Conservation (phyloP, 1,140 invertebrate species). For the Psilanteris sp. region DNA sequence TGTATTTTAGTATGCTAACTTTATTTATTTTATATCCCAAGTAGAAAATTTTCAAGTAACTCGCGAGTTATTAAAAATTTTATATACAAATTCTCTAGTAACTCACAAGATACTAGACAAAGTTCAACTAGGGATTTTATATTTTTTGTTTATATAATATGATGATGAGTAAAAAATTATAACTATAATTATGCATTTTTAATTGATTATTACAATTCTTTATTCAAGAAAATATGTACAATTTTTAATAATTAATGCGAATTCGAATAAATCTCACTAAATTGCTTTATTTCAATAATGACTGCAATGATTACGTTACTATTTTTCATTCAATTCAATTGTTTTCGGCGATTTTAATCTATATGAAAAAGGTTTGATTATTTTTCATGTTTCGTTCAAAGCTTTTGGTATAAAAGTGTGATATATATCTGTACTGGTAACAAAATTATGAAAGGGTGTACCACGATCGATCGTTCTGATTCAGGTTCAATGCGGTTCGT, state of each 20-base stretch:
- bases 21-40: no score
- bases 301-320: constrained; percentile 45
- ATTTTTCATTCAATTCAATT: constrained; percentile 53
- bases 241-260: constrained; percentile 16
- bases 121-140: no score
- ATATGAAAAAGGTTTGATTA: constrained; percentile 53
- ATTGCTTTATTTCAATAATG: constrained; percentile 45
- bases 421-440: constrained; percentile 60
- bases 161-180: no score
- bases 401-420: constrained; percentile 56
- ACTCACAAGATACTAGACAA: no score
- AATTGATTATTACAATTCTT: no score
- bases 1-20: no score
- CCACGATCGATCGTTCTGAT: constrained; percentile 63
- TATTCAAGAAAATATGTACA: no score
- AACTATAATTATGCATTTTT: no score
- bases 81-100: no score
- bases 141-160: no score
- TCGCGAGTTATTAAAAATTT: no score
- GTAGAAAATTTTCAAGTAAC: no score
- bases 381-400: constrained; percentile 57
- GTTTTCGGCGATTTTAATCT: constrained; percentile 53
- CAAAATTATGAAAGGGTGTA: constrained; percentile 66
- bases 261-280: constrained; percentile 30
- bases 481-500: constrained; percentile 72